Base-by-base conservation (phyloP, 2,113 vertebrate species). In the Myrmecophaga tridactyla region DNA sequence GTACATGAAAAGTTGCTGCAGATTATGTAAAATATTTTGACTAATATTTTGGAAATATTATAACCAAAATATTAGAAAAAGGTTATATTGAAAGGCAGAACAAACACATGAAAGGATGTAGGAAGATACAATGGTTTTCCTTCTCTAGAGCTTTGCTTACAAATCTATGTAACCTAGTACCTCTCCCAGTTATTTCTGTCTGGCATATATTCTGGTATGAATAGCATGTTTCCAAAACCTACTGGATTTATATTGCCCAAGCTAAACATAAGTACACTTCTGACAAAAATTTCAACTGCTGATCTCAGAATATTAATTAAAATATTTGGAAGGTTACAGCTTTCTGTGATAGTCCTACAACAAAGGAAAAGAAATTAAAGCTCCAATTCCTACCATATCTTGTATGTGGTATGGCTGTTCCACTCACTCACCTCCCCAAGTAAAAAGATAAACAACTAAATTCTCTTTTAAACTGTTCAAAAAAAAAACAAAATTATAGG, bases 401-500 rank as follows among this genome's bases (percentile, higher is more conserved):
- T 46, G 2, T 27, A 75, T 7, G 39, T 17, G 23, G 6, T 29
- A 60, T 4, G 62, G 6, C 7, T 56, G 91, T n/a, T 75, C 9
- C 34, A 69, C 14, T 72, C 6, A 27, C n/a, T 23, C 73, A 43
- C 7, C 62, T n/a, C 7, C 20, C 43, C 31, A n/a, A 65, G 34
- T n/a, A 67, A 11, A 75, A 83, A 39, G 60, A 96, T 63, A 78
- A 51, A 31, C 15, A 46, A 17, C 0, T 39, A 92, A 65, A 86
- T 76, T 80, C 62, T 85, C 72, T 87, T 95, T 56, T 96, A 94
- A 96, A 82, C 75, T 96, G 60, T 27, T 77, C 78, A 76, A 2
- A 93, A 76, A 2, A 93, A 27, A 90, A 94, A 90, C 29, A 86
- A 18, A 97, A 97, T 92, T 82, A 90, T 80, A 97, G 51, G 15